Evolutionary conservation across 2,888 invertebrate genomes (phyloP).

Genomic region (Pachliopta kotzebuea): DNA sequence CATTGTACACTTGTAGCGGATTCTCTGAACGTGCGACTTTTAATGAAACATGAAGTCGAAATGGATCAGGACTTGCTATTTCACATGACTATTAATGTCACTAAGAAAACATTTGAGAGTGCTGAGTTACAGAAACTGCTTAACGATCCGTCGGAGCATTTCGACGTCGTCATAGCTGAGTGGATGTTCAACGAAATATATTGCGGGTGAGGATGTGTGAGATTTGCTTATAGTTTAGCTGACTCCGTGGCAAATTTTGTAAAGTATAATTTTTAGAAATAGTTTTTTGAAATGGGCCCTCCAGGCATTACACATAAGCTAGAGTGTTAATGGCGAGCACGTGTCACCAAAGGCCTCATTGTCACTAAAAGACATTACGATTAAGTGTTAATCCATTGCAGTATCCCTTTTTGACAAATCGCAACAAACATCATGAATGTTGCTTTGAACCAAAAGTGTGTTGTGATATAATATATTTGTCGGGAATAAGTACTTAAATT

Average conservation of each 20-base stretch:
- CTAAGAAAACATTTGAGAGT: slow-evolving; percentile 14
- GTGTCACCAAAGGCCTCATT: neutral
- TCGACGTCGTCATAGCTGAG: slow-evolving; percentile 49
- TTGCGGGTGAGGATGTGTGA: slow-evolving; percentile 38
- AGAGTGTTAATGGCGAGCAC: neutral
- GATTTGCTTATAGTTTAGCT: neutral
- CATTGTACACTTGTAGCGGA: slow-evolving; percentile 14
- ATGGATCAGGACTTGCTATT: slow-evolving; percentile 19
- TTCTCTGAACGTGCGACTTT: slow-evolving; percentile 6
- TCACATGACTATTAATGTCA: slow-evolving; percentile 21
- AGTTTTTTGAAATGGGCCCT: neutral
- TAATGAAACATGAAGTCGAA: slow-evolving; percentile 15
- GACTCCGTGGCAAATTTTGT: neutral
- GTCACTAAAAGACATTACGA: no score
- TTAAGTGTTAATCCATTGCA: no score
- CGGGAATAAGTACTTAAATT: neutral
- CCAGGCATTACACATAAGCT: neutral
- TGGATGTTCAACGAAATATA: slow-evolving; percentile 48
- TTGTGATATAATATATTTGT: no score
- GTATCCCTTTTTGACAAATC: no score
- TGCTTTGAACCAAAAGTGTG: no score
- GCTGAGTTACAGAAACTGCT: slow-evolving; percentile 36
- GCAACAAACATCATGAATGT: no score
- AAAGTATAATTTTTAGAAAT: neutral
- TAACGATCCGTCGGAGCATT: slow-evolving; percentile 41